Percentiles rank a stretch among this genome's conserved stretches.
Conservation (phyloP, 2,113 vertebrate species). For the Gadus chalcogrammus region DNA sequence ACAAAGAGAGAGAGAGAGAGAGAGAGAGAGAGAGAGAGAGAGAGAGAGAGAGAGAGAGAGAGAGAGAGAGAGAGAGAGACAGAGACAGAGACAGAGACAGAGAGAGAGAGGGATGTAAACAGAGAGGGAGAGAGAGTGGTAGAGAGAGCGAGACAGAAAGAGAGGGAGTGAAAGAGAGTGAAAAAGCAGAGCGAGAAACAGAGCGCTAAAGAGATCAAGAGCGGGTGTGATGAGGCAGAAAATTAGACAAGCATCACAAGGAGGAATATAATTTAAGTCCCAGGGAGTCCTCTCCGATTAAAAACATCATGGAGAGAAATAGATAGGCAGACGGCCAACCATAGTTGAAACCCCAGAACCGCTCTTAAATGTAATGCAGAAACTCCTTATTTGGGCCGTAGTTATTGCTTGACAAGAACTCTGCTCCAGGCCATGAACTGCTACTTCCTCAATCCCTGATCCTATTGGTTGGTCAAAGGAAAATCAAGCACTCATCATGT, state of each 20-base stretch:
- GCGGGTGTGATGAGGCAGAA: slow-evolving; percentile 12
- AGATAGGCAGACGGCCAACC: not conserved
- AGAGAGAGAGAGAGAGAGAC: not conserved
- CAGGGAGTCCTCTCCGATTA: not conserved
- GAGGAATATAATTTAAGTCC: not conserved
- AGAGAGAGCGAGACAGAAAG: not conserved
- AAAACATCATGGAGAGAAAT: not conserved
- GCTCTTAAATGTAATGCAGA: no score
- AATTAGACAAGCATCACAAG: not conserved
- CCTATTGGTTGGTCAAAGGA: no score
- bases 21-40: not conserved
- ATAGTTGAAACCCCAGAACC: not conserved
- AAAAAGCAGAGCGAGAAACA: not conserved
- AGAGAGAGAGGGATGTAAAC: not conserved
- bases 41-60: not conserved
- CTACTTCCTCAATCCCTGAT: no score
- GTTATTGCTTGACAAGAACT: no score
- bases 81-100: not conserved
- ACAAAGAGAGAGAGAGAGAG: not conserved
- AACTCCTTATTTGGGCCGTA: no score
- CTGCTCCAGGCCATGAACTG: no score
- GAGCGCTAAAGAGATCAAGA: not conserved
- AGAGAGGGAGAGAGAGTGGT: not conserved
- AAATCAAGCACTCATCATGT: no score
- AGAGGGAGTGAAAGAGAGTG: not conserved